phyloP scores from a whole-genome alignment of 2,797 vertebrate species.

The Hybognathus amarus region DNA sequence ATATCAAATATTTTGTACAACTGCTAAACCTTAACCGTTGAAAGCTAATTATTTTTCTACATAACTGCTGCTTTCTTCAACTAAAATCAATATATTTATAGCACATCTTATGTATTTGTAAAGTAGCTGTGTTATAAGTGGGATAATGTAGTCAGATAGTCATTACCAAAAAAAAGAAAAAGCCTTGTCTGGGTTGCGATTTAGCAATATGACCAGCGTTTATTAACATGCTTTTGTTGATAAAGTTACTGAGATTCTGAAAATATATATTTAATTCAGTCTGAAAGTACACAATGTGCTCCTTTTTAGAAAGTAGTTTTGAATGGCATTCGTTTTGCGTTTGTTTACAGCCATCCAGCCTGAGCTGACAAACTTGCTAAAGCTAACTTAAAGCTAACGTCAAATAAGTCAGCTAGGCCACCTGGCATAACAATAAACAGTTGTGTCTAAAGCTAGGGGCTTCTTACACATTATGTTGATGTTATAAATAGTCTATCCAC shows the following conservation, averaged over 20 bases:
- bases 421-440: conserved; percentile 55
- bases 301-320: neutral
- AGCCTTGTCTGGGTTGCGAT: neutral
- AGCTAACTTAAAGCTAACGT: conserved; percentile 24
- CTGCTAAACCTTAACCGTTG: neutral
- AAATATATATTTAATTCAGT: neutral
- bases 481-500: conserved; percentile 68
- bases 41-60: neutral
- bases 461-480: conserved; percentile 59
- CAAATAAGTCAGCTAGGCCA: conserved; percentile 16
- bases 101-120: neutral
- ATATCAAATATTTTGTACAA: neutral
- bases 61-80: neutral
- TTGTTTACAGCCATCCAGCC: neutral
- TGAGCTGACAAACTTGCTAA: conserved; percentile 37
- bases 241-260: neutral
- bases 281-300: neutral
- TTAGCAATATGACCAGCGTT: neutral
- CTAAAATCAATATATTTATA: neutral
- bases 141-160: neutral
- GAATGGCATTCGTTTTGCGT: neutral
- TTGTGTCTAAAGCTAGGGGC: conserved; percentile 58
- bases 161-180: neutral
- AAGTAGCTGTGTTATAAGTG: neutral
- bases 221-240: neutral